phyloP scores from a whole-genome alignment of 2,888 invertebrate species.

The Hypomecis punctinalis region DNA sequence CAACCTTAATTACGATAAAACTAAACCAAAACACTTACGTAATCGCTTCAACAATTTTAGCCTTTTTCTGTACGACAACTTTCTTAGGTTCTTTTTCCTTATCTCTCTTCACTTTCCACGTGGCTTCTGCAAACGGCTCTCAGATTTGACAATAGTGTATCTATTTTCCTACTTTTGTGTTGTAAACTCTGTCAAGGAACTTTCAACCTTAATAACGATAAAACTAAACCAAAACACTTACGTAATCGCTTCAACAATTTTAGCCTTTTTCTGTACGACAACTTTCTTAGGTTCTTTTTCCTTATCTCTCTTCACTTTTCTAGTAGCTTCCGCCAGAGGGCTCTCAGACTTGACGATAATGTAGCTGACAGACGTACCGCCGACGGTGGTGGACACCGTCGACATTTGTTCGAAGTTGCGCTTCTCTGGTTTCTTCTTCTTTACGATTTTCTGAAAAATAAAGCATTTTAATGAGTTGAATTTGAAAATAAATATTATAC shows the following conservation, averaged over 20 bases:
- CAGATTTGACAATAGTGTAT: slow-evolving; percentile 72
- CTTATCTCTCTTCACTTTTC: slow-evolving; percentile 36
- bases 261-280: neutral
- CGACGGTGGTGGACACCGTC: slow-evolving; percentile 58
- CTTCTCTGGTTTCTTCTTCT: neutral
- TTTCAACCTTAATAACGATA: too few species aligned
- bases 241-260: slow-evolving; percentile 31
- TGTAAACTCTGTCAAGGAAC: too few species aligned
- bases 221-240: too few species aligned
- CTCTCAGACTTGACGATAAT: slow-evolving; percentile 70
- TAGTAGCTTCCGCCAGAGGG: slow-evolving; percentile 30
- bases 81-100: slow-evolving; percentile 37
- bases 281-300: slow-evolving; percentile 34
- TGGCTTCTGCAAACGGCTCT: slow-evolving; percentile 39
- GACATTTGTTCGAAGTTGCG: slow-evolving; percentile 51
- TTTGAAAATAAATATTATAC: too few species aligned
- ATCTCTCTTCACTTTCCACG: slow-evolving; percentile 37
- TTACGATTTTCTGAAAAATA: slow-evolving; percentile 7
- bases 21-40: too few species aligned
- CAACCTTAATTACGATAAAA: too few species aligned
- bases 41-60: slow-evolving; percentile 21
- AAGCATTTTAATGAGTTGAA: too few species aligned
- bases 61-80: neutral
- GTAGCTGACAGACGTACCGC: slow-evolving; percentile 71
- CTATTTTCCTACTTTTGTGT: too few species aligned